These are phyloP conservation scores for Idaea dimidiata DNA, from an alignment of 2,888 invertebrate species.

Conservation along the genomic window DNA sequence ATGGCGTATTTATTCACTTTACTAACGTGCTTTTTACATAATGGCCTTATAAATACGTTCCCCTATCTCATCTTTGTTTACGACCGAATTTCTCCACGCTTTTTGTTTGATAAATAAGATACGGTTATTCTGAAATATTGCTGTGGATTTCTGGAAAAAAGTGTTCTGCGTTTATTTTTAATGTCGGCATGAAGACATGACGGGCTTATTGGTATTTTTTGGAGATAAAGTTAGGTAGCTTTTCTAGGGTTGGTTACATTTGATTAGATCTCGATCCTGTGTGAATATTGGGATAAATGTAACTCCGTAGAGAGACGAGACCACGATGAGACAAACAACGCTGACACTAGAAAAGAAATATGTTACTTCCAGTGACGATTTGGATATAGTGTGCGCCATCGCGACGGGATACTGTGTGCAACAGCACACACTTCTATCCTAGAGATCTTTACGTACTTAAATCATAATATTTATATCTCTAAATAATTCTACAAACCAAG, in stretches of 20 bases:
- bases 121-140: background rate
- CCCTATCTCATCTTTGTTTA: constrained; percentile 24
- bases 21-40: constrained; percentile 28
- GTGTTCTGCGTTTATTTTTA: background rate
- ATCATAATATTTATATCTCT: too few relatives aligned
- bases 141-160: constrained; percentile 1
- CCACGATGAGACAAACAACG: too few relatives aligned
- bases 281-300: too few relatives aligned
- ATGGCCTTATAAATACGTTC: constrained; percentile 20
- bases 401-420: too few relatives aligned
- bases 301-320: too few relatives aligned
- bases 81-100: constrained; percentile 13
- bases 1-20: constrained; percentile 32
- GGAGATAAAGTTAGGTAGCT: background rate
- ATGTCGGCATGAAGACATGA: background rate
- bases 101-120: constrained; percentile 3
- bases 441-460: too few relatives aligned
- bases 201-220: background rate
- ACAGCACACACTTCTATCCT: too few relatives aligned
- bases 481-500: too few relatives aligned
- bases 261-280: too few relatives aligned
- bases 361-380: background rate
- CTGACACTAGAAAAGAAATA: too few relatives aligned
- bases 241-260: background rate
- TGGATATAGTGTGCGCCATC: background rate